Evolutionary conservation across 2,888 invertebrate species (phyloP).

Genomic region (Scrobipalpa costella): DNA sequence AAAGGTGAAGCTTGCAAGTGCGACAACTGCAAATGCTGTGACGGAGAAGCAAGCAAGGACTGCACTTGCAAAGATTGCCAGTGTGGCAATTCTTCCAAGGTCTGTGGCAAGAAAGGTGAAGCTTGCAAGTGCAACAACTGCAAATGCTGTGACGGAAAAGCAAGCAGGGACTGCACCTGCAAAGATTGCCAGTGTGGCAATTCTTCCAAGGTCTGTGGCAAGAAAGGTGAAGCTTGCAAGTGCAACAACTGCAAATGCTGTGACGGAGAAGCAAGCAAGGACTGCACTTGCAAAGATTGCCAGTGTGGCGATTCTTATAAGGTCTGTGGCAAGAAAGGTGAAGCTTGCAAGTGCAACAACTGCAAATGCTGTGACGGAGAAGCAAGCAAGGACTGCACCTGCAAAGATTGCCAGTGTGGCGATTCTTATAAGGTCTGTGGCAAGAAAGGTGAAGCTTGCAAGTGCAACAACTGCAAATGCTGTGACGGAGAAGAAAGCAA

Average conservation of each 20-base stretch:
- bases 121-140: constrained; percentile 34
- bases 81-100: constrained; percentile 11
- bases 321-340: constrained; percentile 14
- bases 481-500: not conserved
- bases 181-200: not conserved
- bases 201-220: constrained; percentile 36
- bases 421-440: too few species aligned
- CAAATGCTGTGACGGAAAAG: constrained; percentile 35
- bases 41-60: not conserved
- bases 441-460: too few species aligned
- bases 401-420: constrained; percentile 20
- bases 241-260: constrained; percentile 36
- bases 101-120: constrained; percentile 36
- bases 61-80: constrained; percentile 19
- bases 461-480: constrained; percentile 12
- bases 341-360: constrained; percentile 22
- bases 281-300: constrained; percentile 27
- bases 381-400: constrained; percentile 16
- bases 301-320: not conserved
- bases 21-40: constrained; percentile 1
- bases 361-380: not conserved
- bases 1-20: not conserved
- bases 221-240: constrained; percentile 36
- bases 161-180: constrained; percentile 36
- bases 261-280: constrained; percentile 26